Conservation (phyloP, 2,113 vertebrate genomes). For the Raja brachyura region DNA sequence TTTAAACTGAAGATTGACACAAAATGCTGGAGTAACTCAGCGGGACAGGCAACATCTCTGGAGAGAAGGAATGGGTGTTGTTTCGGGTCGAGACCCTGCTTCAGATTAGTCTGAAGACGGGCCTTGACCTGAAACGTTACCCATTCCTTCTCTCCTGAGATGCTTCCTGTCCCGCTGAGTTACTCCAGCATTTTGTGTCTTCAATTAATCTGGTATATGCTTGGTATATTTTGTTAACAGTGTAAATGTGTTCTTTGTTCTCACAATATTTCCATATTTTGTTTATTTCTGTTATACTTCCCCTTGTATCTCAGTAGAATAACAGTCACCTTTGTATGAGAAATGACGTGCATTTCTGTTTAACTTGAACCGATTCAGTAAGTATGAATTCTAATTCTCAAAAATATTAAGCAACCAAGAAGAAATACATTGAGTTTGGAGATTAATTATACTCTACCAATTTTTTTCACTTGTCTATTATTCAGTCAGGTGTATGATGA, state of each 20-base stretch:
- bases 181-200: too few species aligned
- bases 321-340: not conserved
- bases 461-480: not conserved
- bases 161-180: too few species aligned
- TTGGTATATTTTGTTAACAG: slow-evolving; percentile 27
- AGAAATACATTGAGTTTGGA: not conserved
- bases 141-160: too few species aligned
- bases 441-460: slow-evolving; percentile 6
- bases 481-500: not conserved
- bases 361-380: slow-evolving; percentile 7
- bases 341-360: slow-evolving; percentile 11
- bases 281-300: not conserved
- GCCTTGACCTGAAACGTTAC: too few species aligned
- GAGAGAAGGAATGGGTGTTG: too few species aligned
- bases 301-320: slow-evolving; percentile 5
- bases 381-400: slow-evolving; percentile 15
- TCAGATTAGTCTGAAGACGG: too few species aligned
- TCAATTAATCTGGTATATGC: too few species aligned
- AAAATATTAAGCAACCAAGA: slow-evolving; percentile 2
- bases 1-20: too few species aligned
- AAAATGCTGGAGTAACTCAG: too few species aligned
- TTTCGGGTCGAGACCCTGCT: too few species aligned
- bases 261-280: not conserved
- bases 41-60: too few species aligned
- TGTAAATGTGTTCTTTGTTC: not conserved